phyloP scores from a whole-genome alignment of 2,797 vertebrate genomes.

The Zenarchopterus dispar region DNA sequence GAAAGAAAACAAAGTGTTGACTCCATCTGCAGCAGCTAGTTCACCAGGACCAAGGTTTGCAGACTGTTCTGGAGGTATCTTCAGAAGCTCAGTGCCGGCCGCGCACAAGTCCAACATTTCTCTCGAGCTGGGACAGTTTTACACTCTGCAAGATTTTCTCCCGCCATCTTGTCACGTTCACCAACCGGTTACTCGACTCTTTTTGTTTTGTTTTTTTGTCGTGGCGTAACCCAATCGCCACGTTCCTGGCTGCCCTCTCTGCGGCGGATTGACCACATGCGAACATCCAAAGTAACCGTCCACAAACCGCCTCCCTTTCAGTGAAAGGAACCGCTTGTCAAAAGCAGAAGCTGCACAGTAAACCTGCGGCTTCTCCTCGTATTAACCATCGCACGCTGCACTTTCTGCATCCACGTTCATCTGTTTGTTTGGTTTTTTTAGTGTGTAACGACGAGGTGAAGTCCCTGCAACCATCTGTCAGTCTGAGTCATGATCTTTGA shows the following conservation, averaged over 20 bases:
- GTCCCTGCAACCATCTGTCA: not conserved
- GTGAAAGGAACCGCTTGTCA: constrained; percentile 7
- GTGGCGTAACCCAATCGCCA: too few species aligned
- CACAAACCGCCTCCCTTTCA: constrained; percentile 2
- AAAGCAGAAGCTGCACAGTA: not conserved
- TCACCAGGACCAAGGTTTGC: constrained; percentile 9
- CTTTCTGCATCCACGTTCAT: constrained; percentile 2
- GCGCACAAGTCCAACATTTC: constrained; percentile 5
- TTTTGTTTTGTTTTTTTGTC: not conserved
- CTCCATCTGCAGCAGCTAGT: constrained; percentile 8
- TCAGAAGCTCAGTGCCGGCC: constrained; percentile 4
- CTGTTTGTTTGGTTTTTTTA: not conserved
- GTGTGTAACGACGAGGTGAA: not conserved
- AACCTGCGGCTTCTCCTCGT: not conserved
- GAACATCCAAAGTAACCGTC: constrained; percentile 3
- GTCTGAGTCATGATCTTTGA: too few species aligned
- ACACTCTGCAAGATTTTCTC: too few species aligned
- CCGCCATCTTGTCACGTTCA: not conserved
- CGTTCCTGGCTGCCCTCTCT: not conserved
- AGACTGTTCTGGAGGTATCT: constrained; percentile 44
- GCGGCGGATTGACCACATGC: not conserved
- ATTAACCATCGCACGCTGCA: not conserved
- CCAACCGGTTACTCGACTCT: not conserved
- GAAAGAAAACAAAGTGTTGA: not conserved
- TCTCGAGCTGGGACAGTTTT: not conserved